phyloP scores from a whole-genome alignment of 1,140 invertebrate genomes.

The Cryptotermes secundus region DNA sequence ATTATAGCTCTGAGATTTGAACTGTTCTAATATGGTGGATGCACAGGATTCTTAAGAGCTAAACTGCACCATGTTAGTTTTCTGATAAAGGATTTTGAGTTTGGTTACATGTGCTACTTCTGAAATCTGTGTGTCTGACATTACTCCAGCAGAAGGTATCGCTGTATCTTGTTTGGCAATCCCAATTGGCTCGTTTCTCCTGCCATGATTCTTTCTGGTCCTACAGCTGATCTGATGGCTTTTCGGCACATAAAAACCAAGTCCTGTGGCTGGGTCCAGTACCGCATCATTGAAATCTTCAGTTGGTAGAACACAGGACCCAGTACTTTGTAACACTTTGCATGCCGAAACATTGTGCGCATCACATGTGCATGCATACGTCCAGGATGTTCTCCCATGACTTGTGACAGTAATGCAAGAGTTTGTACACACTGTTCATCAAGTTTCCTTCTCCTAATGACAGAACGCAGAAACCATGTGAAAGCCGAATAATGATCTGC shows the following conservation, averaged over 20 bases:
- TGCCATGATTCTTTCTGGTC: slow-evolving; percentile 30
- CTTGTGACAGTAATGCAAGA: slow-evolving; percentile 38
- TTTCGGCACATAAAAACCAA: slow-evolving; percentile 41
- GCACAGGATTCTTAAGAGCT: background rate
- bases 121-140: too few species aligned
- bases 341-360: slow-evolving; percentile 44
- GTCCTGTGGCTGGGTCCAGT: slow-evolving; percentile 42
- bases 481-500: slow-evolving; percentile 38
- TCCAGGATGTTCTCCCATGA: slow-evolving; percentile 42
- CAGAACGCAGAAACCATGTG: slow-evolving; percentile 42
- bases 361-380: slow-evolving; percentile 43
- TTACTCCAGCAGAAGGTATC: slow-evolving; percentile 38
- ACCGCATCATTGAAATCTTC: slow-evolving; percentile 40
- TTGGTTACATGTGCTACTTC: too few species aligned
- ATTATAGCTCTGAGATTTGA: background rate
- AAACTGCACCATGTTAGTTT: too few species aligned
- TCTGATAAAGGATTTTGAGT: too few species aligned
- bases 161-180: slow-evolving; percentile 37
- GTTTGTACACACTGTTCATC: slow-evolving; percentile 39
- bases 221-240: slow-evolving; percentile 36
- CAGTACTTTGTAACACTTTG: slow-evolving; percentile 41
- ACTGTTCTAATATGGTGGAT: background rate
- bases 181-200: slow-evolving; percentile 33
- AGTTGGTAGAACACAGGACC: slow-evolving; percentile 44
- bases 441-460: slow-evolving; percentile 39